Base-by-base conservation (phyloP, 2,888 invertebrate genomes). In the Luperina nickerlii region DNA sequence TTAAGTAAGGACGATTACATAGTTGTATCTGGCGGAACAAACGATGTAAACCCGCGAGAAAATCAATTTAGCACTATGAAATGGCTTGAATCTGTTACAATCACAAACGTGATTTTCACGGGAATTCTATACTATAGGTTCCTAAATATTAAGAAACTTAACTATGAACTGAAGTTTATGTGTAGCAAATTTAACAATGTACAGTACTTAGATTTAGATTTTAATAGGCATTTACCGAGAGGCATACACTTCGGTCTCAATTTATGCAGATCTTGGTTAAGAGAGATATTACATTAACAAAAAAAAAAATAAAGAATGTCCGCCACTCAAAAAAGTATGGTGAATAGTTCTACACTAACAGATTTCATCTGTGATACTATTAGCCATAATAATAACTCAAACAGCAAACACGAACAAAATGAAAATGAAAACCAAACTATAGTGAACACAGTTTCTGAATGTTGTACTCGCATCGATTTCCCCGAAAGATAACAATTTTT, bases 111-210 rank as follows among this genome's bases (percentile, higher is more conserved):
- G 11, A 60, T 60, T 60, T 60, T 60, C 13, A 60, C 60, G 4
- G 60, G n/a, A n/a, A 60, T n/a, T 60, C n/a, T n/a, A 5, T 60
- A 60, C 11, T 24, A 57, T 60, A n/a, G 24, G 60, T 60, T 24
- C 60, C 60, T 60, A n/a, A n/a, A n/a, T 60, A 60, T 60, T 60
- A 60, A 60, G 24, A 60, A 60, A 60, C 60, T 24, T 24, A 60
- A 60, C 60, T 60, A 54, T 20, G 20, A 54, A 60, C 24, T n/a
- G n/a, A 60, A 60, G n/a, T 60, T 54, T 71, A n/a, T 68, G 24
- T 68, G n/a, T 60, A 74, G 20, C 24, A 51, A 66, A 66, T 66
- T 66, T 67, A 42, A 27, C 18, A 74, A 74, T 57, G 57, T 74
- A n/a, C 11, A 65, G 4, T n/a, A n/a, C n/a, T n/a, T 74, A 51